These are phyloP conservation scores for Corythucha ciliata DNA, from an alignment of 2,888 invertebrate species.

Conservation along the genomic window DNA sequence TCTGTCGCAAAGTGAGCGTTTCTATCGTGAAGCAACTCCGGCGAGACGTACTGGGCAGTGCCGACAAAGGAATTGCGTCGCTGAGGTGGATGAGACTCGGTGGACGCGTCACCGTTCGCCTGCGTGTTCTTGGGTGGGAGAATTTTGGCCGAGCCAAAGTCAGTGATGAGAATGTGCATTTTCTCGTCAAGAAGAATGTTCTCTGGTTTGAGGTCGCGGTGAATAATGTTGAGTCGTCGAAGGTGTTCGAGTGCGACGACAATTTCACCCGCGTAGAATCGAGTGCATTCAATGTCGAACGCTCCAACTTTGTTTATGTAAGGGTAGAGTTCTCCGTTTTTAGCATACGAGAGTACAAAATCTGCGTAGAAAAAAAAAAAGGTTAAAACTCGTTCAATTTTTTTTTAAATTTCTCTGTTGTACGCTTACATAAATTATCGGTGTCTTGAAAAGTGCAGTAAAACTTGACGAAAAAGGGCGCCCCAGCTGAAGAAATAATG, in stretches of 20 bases:
- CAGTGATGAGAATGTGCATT: conserved; percentile 93
- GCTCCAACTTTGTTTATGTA: conserved; percentile 84
- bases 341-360: conserved; percentile 91
- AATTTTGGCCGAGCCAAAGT: conserved; percentile 94
- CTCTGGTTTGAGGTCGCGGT: conserved; percentile 95
- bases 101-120: conserved; percentile 3
- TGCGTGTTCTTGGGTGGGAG: conserved; percentile 41
- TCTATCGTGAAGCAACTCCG: conserved; percentile 80
- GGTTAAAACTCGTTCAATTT: not conserved
- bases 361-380: conserved; percentile 42
- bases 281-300: conserved; percentile 79
- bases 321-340: conserved; percentile 86
- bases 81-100: conserved; percentile 43
- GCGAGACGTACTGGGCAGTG: conserved; percentile 97
- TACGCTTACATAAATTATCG: conserved; percentile 64
- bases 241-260: conserved; percentile 84
- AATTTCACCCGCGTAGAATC: conserved; percentile 92
- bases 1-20: conserved; percentile 65
- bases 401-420: not conserved
- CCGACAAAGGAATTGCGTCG: conserved; percentile 88
- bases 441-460: conserved; percentile 95
- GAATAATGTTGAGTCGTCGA: conserved; percentile 79
- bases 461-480: conserved; percentile 83
- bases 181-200: conserved; percentile 91
- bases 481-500: conserved; percentile 59